Base-by-base conservation (phyloP, 1,140 invertebrate genomes). In the Bradynema listronoti region DNA sequence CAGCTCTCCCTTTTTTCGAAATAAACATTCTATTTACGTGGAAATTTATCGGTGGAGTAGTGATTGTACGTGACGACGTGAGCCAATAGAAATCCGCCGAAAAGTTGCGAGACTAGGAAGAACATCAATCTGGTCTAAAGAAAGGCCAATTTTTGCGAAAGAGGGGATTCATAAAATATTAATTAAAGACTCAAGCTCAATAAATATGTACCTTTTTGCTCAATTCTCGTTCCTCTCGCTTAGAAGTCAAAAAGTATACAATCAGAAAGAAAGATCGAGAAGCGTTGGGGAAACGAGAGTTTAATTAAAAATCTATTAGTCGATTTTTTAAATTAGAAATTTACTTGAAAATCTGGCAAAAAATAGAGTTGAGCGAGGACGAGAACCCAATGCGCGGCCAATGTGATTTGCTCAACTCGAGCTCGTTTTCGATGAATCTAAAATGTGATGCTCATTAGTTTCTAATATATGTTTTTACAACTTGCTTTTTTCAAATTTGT, bases 51-150 rank as follows among this genome's bases (percentile, higher is more conserved):
- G 1, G 69, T 71, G 3, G 74, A 77, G 32, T 77, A 77, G 45
- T 77, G 74, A 51, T 77, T 77, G 65, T 71, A 77, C 30, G 74
- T 77, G 25, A 77, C 74, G 19, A 77, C 74, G 50, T 77, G 74
- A 14, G 75, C 71, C 3, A 78, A 32, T 29, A 77, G 52, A 46
- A 77, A 78, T 9, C 74, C 71, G 14, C 57, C 70, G 25, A 68
- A 69, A n/a, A 72, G 50, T 56, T 72, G 71, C 7, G 71, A 74
- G 30, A 73, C 49, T 9, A 75, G 7, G 50, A 72, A 72, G 42
- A 68, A 72, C n/a, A 62, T 61, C 4, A 71, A 4, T 19, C 43
- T 27, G n/a, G 56, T 65, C 56, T 69, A 34, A 41, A 65, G 57
- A 14, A 41, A 1, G 27, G 14, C 6, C 24, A 22, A 5, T 19